Percentiles rank a stretch among this genome's conserved stretches.
These are phyloP conservation scores for Rhopalosiphum padi DNA, from an alignment of 1,140 invertebrate genomes.

Conservation along the genomic window DNA sequence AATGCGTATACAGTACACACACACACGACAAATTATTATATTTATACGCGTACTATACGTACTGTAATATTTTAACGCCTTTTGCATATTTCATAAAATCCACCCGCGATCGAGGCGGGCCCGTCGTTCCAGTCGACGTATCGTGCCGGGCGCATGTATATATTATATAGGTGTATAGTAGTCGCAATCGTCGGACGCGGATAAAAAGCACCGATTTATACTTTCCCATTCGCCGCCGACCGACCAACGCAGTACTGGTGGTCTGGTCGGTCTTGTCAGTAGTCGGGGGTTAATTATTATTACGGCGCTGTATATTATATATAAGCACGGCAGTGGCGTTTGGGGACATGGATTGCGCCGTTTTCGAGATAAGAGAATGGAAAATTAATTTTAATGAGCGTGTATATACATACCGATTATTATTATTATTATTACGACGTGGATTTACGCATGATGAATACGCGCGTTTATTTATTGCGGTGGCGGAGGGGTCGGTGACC, in stretches of 20 bases:
- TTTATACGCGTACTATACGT: neutral
- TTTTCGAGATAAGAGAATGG: neutral
- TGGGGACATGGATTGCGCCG: neutral
- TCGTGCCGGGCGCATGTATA: neutral
- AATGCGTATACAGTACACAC: neutral
- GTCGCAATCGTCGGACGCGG: neutral
- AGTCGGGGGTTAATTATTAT: neutral
- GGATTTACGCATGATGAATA: neutral
- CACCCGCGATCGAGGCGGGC: neutral
- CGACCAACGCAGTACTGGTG: neutral
- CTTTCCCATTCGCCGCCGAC: no score
- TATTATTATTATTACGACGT: neutral
- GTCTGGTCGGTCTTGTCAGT: neutral
- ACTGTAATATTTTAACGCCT: neutral
- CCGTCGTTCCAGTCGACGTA: no score
- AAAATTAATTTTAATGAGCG: slow-evolving; percentile 26
- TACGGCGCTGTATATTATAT: neutral
- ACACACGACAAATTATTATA: neutral
- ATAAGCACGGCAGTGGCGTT: neutral
- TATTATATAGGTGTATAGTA: no score
- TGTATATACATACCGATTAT: neutral
- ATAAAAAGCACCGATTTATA: neutral
- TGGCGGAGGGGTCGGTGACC: neutral
- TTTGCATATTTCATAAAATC: neutral
- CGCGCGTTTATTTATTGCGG: neutral